Evolutionary conservation across 2,888 invertebrate species (phyloP).

Genomic region (Eupithecia centaureata): DNA sequence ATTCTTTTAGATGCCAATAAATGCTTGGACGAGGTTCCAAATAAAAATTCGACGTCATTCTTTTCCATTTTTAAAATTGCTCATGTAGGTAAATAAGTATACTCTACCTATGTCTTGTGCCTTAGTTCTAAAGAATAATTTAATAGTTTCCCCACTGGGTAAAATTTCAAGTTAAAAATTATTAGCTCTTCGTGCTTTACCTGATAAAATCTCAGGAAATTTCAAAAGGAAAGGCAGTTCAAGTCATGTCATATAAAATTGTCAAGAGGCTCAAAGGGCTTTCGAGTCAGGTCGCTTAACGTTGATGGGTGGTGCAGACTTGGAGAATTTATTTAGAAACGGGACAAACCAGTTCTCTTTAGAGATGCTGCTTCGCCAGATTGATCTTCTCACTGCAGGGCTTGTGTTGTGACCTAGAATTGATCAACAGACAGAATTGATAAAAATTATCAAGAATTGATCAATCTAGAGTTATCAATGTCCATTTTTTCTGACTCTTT

Average conservation of each 20-base stretch:
- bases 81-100: too few relatives aligned
- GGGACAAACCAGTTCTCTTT: constrained; percentile 6
- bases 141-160: background rate
- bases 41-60: too few relatives aligned
- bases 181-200: background rate
- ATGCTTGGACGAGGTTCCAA: too few relatives aligned
- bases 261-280: constrained; percentile 13
- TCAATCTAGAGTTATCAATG: too few relatives aligned
- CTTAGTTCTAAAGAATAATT: background rate
- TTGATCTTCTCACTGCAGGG: constrained; percentile 10
- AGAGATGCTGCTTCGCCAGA: background rate
- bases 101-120: too few relatives aligned
- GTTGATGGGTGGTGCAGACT: background rate
- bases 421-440: too few relatives aligned
- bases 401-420: background rate
- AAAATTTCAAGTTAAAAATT: background rate
- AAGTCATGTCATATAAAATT: constrained; percentile 15
- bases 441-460: too few relatives aligned
- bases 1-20: too few relatives aligned
- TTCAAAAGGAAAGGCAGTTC: background rate
- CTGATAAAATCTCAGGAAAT: background rate
- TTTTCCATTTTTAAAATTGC: too few relatives aligned
- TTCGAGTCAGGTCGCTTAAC: constrained; percentile 6
- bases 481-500: background rate
- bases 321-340: constrained; percentile 3